Conservation (phyloP, 2,888 invertebrate species). For the Acronicta psi region DNA sequence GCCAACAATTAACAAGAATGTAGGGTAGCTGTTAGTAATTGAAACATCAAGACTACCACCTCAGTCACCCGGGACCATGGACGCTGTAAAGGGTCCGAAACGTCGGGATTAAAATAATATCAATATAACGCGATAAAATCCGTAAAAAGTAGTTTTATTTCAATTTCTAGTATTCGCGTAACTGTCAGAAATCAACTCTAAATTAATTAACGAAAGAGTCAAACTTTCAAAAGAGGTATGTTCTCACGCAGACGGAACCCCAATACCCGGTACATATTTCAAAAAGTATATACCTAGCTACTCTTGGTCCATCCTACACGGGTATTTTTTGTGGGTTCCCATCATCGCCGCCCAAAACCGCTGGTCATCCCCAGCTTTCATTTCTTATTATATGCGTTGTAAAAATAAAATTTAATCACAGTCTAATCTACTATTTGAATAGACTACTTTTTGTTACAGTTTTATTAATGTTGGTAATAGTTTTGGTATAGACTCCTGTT, state of each 20-base stretch:
- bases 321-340: constrained; percentile 64
- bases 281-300: constrained; percentile 56
- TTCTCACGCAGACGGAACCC: constrained; percentile 28
- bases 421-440: constrained; percentile 84
- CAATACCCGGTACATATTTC: constrained; percentile 33
- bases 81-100: too few species aligned
- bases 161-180: too few species aligned
- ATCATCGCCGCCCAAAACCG: constrained; percentile 75
- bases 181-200: too few species aligned
- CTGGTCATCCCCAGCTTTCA: constrained; percentile 73
- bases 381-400: constrained; percentile 66
- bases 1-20: too few species aligned
- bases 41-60: too few species aligned
- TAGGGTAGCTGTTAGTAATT: too few species aligned
- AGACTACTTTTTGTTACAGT: constrained; percentile 67
- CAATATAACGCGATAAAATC: too few species aligned
- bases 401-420: constrained; percentile 84
- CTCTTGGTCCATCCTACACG: constrained; percentile 69
- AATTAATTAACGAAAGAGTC: too few species aligned
- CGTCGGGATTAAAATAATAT: too few species aligned
- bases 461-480: constrained; percentile 58
- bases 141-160: too few species aligned
- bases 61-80: too few species aligned
- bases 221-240: not conserved
- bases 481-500: constrained; percentile 46